These are phyloP conservation scores for Ectropis grisescens DNA, from an alignment of 1,140 invertebrate species.

Conservation along the genomic window DNA sequence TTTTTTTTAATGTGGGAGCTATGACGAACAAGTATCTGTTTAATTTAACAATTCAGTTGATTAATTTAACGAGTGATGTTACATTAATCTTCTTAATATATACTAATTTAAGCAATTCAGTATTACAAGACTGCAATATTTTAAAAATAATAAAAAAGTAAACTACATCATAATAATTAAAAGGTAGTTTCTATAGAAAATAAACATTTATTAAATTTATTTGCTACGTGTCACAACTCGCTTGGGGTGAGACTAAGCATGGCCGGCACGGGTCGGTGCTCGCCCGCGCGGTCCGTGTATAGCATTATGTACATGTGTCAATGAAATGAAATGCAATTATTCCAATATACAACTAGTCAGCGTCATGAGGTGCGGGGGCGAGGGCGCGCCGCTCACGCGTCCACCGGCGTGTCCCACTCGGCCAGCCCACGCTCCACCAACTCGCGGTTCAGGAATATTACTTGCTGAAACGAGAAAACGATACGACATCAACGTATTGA, in stretches of 20 bases:
- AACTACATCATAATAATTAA: not conserved
- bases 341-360: slow-evolving; percentile 30
- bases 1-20: slow-evolving; percentile 29
- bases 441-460: slow-evolving; percentile 78
- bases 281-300: too few relatives aligned
- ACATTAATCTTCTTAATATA: too few relatives aligned
- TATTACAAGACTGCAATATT: too few relatives aligned
- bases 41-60: too few relatives aligned
- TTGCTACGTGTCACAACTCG: slow-evolving; percentile 27
- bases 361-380: slow-evolving; percentile 13
- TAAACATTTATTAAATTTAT: slow-evolving; percentile 32
- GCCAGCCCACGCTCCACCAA: slow-evolving; percentile 77
- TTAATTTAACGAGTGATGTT: too few relatives aligned
- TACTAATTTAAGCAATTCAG: too few relatives aligned
- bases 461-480: slow-evolving; percentile 68
- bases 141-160: too few relatives aligned
- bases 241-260: slow-evolving; percentile 25
- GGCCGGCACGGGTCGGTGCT: too few relatives aligned
- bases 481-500: slow-evolving; percentile 1
- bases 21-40: slow-evolving; percentile 9
- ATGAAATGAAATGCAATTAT: slow-evolving; percentile 30
- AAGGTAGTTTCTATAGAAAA: slow-evolving; percentile 6
- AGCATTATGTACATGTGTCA: slow-evolving; percentile 21
- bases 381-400: slow-evolving; percentile 41
- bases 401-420: slow-evolving; percentile 70